Evolutionary conservation across 2,113 vertebrate species (phyloP), one percentile per base, ranked within the genome.

Genomic region (Pelusios castaneus): DNA sequence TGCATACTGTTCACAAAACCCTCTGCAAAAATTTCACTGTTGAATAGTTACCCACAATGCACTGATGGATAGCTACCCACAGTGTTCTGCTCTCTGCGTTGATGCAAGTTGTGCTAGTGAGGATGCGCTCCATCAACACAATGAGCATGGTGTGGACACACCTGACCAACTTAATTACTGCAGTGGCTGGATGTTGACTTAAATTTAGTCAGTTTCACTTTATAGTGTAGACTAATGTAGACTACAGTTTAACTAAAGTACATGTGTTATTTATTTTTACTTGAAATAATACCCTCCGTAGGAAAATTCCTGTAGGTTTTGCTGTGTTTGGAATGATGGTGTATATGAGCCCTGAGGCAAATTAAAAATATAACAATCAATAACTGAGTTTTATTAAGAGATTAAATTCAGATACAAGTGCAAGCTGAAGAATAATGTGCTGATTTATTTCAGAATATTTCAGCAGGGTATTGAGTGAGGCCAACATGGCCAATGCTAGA

Each of bases 281-380:
- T 86, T 75, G 0, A 81, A 47, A 47, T 47, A 82, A 77, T 85
- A 86, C 80, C 90, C 31, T 58, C 43, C 56, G 43, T n/a, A 87
- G 13, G 19, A 94, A 78, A 51, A 84, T 63, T 73, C 3, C 47
- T 94, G 88, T 17, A 78, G 56, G 34, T 86, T 91, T 89, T 93
- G 14, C 87, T 93, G 58, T 82, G n/a, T 90, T 92, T 90, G 11
- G 24, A 52, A 34, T 52, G 82, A 91, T 87, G 60, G 21, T 77
- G 75, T 54, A 89, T n/a, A 92, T 93, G 52, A 88, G 31, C 75
- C 91, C 88, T 60, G 22, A 90, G 91, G 84, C 34, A 88, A 94
- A 95, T 93, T 38, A 92, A 67, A 94, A 95, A 89, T 38, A 17
- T 49, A 93, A 84, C 56, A 95, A 97, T 95, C 88, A 91, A 95